A percentile compares a stretch with the other conserved stretches of the same genome.
Evolutionary conservation across 2,888 invertebrate species (phyloP).

Genomic region (Mimachlamys varia): DNA sequence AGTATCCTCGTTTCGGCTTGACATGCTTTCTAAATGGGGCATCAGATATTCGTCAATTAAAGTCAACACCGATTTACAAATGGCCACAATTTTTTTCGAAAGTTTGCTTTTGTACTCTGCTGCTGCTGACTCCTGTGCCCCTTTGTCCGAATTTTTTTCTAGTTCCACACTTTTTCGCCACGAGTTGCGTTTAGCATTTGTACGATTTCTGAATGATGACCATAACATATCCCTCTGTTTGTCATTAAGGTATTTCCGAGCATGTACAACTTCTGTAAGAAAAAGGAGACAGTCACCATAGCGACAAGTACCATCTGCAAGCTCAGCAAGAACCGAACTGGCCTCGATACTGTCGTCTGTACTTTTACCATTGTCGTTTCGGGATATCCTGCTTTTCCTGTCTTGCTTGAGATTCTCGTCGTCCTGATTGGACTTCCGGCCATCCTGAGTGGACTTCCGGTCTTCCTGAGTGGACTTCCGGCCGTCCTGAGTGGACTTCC

Average conservation of each 20-base stretch:
- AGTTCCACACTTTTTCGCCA: conserved; percentile 3
- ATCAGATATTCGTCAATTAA: neutral
- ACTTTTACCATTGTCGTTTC: neutral
- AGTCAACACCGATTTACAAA: neutral
- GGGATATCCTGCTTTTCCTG: neutral
- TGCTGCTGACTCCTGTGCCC: neutral
- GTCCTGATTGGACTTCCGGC: neutral
- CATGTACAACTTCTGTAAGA: neutral
- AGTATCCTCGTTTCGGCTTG: neutral
- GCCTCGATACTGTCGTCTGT: neutral
- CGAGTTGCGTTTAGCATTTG: neutral
- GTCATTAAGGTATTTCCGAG: neutral
- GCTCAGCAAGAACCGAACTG: neutral
- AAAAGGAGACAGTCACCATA: neutral
- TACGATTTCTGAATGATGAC: conserved; percentile 11
- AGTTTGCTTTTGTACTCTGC: neutral
- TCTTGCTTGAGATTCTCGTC: no score
- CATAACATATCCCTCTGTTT: neutral
- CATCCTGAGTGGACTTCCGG: neutral
- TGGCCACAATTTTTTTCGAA: neutral
- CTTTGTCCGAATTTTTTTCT: neutral
- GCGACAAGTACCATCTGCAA: neutral
- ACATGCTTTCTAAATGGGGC: neutral
- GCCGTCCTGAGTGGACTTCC: neutral
- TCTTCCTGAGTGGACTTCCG: neutral